Conservation (phyloP, 2,113 vertebrate species). For the Balaeniceps rex region DNA sequence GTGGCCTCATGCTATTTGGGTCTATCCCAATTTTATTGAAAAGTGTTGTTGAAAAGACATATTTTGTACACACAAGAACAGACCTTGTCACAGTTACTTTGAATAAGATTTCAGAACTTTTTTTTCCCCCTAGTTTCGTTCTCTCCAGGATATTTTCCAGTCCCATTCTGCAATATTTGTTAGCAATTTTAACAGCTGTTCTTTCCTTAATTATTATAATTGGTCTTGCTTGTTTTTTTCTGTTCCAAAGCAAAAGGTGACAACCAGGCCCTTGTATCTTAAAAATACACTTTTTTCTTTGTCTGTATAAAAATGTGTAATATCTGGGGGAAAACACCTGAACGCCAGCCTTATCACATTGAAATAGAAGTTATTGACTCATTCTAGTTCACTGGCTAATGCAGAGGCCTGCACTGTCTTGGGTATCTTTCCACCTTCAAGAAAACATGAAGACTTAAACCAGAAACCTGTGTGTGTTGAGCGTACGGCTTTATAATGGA, state of each 20-base stretch:
- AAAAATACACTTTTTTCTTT: not conserved
- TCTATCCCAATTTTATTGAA: constrained; percentile 21
- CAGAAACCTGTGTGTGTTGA: not conserved
- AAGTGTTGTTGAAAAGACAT: constrained; percentile 4
- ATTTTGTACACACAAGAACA: not conserved
- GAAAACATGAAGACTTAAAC: not conserved
- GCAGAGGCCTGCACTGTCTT: not conserved
- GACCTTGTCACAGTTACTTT: not conserved
- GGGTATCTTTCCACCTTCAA: not conserved
- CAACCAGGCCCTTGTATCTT: not conserved
- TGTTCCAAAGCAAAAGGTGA: not conserved
- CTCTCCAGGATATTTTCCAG: not conserved
- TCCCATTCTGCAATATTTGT: not conserved
- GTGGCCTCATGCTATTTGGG: not conserved
- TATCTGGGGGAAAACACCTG: not conserved
- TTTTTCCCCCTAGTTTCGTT: not conserved
- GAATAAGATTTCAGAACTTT: not conserved
- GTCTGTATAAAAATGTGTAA: not conserved
- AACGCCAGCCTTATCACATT: not conserved
- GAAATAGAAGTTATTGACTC: not conserved
- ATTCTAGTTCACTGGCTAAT: not conserved
- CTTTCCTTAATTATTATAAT: not conserved
- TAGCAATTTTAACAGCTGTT: not conserved
- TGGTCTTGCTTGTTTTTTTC: not conserved
- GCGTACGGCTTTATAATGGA: not conserved